Conservation (phyloP, 2,888 invertebrate species). For the Dolichopus griseipennis region DNA sequence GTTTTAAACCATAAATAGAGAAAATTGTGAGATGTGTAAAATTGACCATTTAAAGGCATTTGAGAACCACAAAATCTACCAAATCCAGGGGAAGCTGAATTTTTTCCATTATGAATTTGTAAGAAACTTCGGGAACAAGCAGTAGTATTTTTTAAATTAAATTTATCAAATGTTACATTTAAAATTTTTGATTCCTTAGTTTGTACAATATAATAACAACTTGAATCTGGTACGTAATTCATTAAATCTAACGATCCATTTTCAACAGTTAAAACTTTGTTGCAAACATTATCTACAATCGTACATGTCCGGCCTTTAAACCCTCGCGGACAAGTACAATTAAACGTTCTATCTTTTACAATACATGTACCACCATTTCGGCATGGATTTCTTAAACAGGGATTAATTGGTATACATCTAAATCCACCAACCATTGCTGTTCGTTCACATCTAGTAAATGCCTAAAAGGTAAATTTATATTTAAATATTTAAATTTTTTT, state of each 20-base stretch:
- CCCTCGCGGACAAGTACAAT: slow-evolving; percentile 57
- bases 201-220: slow-evolving; percentile 73
- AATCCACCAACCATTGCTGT: neutral
- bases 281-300: slow-evolving; percentile 50
- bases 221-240: slow-evolving; percentile 52
- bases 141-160: slow-evolving; percentile 50
- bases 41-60: slow-evolving; percentile 59
- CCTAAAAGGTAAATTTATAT: neutral
- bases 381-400: slow-evolving; percentile 68
- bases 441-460: neutral
- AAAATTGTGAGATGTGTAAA: slow-evolving; percentile 64
- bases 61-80: slow-evolving; percentile 71
- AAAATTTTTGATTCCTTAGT: slow-evolving; percentile 59
- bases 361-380: slow-evolving; percentile 69
- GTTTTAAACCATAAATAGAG: slow-evolving; percentile 75
- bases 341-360: slow-evolving; percentile 33
- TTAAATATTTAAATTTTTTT: slow-evolving; percentile 46
- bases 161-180: slow-evolving; percentile 67
- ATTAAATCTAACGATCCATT: slow-evolving; percentile 48
- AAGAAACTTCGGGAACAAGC: slow-evolving; percentile 64
- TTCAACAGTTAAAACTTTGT: slow-evolving; percentile 45
- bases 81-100: slow-evolving; percentile 58
- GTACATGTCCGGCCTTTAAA: slow-evolving; percentile 63
- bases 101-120: slow-evolving; percentile 77
- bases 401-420: slow-evolving; percentile 37